Base-by-base conservation (phyloP, 2,797 vertebrate genomes). In the Pseudomugil tenellus region DNA sequence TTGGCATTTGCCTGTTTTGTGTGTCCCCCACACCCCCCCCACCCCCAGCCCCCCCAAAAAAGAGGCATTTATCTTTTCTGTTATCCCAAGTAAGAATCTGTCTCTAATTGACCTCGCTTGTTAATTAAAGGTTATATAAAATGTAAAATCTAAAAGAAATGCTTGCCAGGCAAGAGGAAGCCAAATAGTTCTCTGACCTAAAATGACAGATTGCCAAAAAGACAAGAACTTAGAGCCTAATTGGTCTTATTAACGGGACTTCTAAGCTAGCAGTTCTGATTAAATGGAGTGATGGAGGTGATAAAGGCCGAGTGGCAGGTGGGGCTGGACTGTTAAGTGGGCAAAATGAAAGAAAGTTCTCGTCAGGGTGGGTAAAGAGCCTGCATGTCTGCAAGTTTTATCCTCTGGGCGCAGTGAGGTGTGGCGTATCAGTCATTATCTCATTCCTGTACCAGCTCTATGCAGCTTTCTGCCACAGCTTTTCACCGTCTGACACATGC, bases 191-290 rank as follows among this genome's bases (percentile, higher is more conserved):
- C 75, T 57, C 65, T 70, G 77, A 69, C 60, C 60, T 64, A 4
- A 70, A 76, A 81, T 72, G 75, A 66, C 80, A 67, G 56, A 64
- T 69, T 19, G 52, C 57, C 71, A 58, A 66, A 62, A 46, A 77
- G 81, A 77, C 76, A 25, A 69, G 76, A 70, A 74, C 70, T 83
- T 67, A 54, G 80, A 76, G 66, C 77, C 78, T 90, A 89, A 91
- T 90, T 89, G 89, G 80, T 69, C 73, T 87, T 81, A 91, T 90
- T 84, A 87, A 60, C 81, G 74, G 52, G 83, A 81, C 29, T 77
- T 77, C 76, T 78, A 79, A 31, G 68, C 72, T 73, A 72, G 83
- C 88, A 83, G 67, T 88, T 81, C 80, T 89, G 85, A 91, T 87
- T 80, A 91, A 85, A 69, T 67, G 52, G 72, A 89, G 84, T 80